Base-by-base conservation (phyloP, 2,888 invertebrate genomes). In the Aelia acuminata region DNA sequence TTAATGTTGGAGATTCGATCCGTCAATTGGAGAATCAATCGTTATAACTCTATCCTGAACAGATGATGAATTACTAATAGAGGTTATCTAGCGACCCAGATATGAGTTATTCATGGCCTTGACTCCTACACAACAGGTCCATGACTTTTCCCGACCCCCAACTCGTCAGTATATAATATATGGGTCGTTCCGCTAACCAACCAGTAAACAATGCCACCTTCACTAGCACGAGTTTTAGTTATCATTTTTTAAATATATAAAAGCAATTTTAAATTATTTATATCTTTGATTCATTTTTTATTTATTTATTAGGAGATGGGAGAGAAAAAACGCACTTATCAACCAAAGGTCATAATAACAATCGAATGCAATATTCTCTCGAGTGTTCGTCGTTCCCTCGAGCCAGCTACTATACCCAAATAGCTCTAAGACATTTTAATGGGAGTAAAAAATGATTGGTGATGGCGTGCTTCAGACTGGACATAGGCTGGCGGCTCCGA, bases 81-180 rank as follows among this genome's bases (percentile, higher is more conserved):
- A 75, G 7, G 20, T 43, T 75, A 75, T 39, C 39, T 20, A 13
- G 39, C 75, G 75, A 75, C 75, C 75, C 22, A 75, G 75, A 75
- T 75, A 75, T 39, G 11, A 75, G 39, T 22, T 75, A 75, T 75
- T 75, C 75, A 75, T 75, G 75, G 39, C 75, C 75, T 75, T 75
- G 75, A 75, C 75, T 75, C 75, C 75, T 75, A 75, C 43, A 22
- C 39, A 39, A n/a, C n/a, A n/a, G n/a, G 39, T 22, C 39, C 75
- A n/a, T 75, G 39, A 39, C 75, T 75, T 39, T 75, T 75, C 75
- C 43, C 39, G 39, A 43, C 39, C 39, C 75, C 43, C 39, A 22
- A 43, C 39, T 43, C 39, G 75, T 75, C 75, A n/a, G n/a, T 35
- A n/a, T 75, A 75, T 22, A 75, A 39, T 26, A 57, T 57, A 15